Evolutionary conservation across 2,113 vertebrate genomes (phyloP), one percentile per base, ranked within the genome.

Genomic region (Labrus mixtus): DNA sequence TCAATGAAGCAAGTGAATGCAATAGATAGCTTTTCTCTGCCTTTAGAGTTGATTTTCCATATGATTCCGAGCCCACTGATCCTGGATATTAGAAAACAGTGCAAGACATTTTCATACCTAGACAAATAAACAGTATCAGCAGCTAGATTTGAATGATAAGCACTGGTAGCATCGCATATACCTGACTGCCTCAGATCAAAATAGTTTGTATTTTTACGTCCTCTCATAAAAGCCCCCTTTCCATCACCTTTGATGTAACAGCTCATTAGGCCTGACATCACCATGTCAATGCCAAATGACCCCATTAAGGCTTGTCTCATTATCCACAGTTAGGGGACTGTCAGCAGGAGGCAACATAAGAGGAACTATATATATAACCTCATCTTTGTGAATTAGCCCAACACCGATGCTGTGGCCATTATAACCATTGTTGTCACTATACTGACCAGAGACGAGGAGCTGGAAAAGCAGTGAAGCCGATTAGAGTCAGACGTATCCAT

Each of bases 191-290:
- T 77, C 19, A 58, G 57, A 79, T 84, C 68, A 79, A 78, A 87
- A 84, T 56, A 70, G 78, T 51, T 67, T 76, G 19, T 41, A 73
- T 77, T 76, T 67, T 66, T 25, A 75, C 69, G 50, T 70, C 78
- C 68, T 55, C 62, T 63, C 76, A 85, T 83, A 79, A 88, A 80
- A 86, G 66, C 60, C 22, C 43, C 59, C 29, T 78, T 69, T 80
- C 87, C 29, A 79, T 84, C 82, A 90, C 85, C 83, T 89, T 83
- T 87, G 68, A 91, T 90, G 87, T 68, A 84, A 75, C 88, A 84
- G 78, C 89, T 89, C 83, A 86, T 93, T 88, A 90, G 77, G 72
- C 73, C 62, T 71, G 83, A 90, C 81, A 91, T 82, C 91, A 85
- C 66, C 84, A 83, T 86, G 84, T 83, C 82, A 87, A 85, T 85